Base-by-base conservation (phyloP, 2,888 invertebrate genomes). In the Imbricaverruca yamaguchii region DNA sequence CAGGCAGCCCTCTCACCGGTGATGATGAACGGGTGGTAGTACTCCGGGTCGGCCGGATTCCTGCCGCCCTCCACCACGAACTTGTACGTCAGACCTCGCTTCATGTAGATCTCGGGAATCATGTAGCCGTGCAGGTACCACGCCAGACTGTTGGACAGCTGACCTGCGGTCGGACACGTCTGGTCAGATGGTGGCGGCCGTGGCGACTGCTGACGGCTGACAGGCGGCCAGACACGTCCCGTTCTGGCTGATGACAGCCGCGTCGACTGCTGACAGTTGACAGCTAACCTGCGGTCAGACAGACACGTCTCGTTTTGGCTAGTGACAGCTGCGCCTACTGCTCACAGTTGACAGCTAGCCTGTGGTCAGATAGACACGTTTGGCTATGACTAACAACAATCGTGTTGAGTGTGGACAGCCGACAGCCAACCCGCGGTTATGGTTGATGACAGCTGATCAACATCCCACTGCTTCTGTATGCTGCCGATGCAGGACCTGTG, bases 91-190 rank as follows among this genome's bases (percentile, higher is more conserved):
- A 94, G 89, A 0, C 96, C 96, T 81, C 97, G 89, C 83, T 94
- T 90, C 85, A 97, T 89, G 90, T 93, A 95, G 83, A 97, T 88
- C 87, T 96, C 95, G 0, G 96, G 96, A 80, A 93, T 91, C 85
- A 97, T 89, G 85, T 92, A 91, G 0, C 97, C 97, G 88, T 97
- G 96, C 83, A 97, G 93, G 88, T 96, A 97, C 95, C 96, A 97
- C 18, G 95, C 92, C 77, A 94, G 88, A 0, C 92, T 93, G 84
- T 91, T 92, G 65, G 83, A 83, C 18, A 83, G 81, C 53, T 82
- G 59, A 59, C 59, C 59, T 59, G 59, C 7, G 59, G 59, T 13
- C 15, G 15, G 12, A 59, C 59, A 39, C 39, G 39, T 39, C 39
- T 39, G 39, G 39, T 39, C 39, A 39, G 39, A 39, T 3, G 39